phyloP scores from a whole-genome alignment of 2,888 invertebrate genomes.

The Eremobia ochroleuca region DNA sequence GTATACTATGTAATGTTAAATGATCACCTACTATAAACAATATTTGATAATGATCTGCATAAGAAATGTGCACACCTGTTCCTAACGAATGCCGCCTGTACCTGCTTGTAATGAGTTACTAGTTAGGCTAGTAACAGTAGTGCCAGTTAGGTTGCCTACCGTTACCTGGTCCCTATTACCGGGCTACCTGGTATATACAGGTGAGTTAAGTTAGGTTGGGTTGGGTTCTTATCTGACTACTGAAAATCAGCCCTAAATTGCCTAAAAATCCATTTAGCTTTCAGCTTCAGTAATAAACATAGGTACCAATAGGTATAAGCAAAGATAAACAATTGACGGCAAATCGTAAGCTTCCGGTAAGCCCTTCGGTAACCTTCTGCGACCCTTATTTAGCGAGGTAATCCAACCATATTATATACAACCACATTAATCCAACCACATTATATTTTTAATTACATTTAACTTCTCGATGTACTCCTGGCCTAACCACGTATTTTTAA shows the following conservation, averaged over 20 bases:
- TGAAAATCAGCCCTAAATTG: not conserved
- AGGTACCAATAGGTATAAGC: not conserved
- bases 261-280: not conserved
- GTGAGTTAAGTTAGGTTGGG: not conserved
- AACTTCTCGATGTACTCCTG: not conserved
- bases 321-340: constrained; percentile 3
- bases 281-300: not conserved
- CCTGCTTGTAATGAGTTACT: constrained; percentile 7
- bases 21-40: not conserved
- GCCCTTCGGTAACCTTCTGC: not conserved
- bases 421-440: not conserved
- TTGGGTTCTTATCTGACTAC: not conserved
- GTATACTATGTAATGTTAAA: not conserved
- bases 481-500: not conserved
- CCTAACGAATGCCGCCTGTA: not conserved
- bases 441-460: constrained; percentile 14
- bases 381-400: constrained; percentile 29
- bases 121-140: not conserved
- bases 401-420: constrained; percentile 2
- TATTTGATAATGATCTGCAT: not conserved
- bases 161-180: not conserved
- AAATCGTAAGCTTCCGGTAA: constrained; percentile 11
- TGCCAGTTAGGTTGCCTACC: not conserved
- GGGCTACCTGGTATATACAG: too few relatives aligned
- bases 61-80: not conserved